Base-by-base conservation (phyloP, 2,113 vertebrate genomes). In the Turnix velox region DNA sequence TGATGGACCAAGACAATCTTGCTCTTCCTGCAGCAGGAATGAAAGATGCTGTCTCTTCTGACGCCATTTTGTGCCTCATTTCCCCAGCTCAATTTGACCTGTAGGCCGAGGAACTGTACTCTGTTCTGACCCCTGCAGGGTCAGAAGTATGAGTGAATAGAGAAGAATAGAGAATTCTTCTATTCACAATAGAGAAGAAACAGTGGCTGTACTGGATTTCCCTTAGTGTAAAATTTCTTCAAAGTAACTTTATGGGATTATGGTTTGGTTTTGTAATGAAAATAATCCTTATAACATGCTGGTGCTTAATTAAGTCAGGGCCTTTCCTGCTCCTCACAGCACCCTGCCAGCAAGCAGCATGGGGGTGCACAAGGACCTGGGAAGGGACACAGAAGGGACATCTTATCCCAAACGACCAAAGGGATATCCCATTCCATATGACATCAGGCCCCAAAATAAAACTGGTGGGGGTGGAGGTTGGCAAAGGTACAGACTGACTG, bases 1-100 rank as follows among this genome's bases (percentile, higher is more conserved):
- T 14, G 12, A 75, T 0, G 7, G 43, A 43, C 18, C 3, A 8
- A 48, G 49, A 12, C 4, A 6, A 14, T 1, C 0, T 46, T 59
- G 51, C 59, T 51, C n/a, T 48, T 48, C 37, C 43, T 45, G 51
- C 13, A 58, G 7, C 30, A 35, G 28, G 15, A 68, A 45, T 28
- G 31, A 66, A 61, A 73, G 52, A 24, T 52, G 10, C 5, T 0
- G 1, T 63, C 68, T 40, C 27, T 25, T 59, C 27, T 39, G 40
- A 6, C 1, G 3, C 45, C 18, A 61, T 78, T 40, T 42, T 46
- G 22, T 30, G 42, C 35, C 20, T 27, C 37, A 2, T 69, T 88
- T 74, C 24, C 9, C 33, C 16, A 45, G 39, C 31, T 46, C 24
- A 61, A 55, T 22, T 19, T n/a, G 39, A 9, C 58, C 27, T 23